Base-by-base conservation (phyloP, 2,797 vertebrate species). In the Streptopelia turtur region DNA sequence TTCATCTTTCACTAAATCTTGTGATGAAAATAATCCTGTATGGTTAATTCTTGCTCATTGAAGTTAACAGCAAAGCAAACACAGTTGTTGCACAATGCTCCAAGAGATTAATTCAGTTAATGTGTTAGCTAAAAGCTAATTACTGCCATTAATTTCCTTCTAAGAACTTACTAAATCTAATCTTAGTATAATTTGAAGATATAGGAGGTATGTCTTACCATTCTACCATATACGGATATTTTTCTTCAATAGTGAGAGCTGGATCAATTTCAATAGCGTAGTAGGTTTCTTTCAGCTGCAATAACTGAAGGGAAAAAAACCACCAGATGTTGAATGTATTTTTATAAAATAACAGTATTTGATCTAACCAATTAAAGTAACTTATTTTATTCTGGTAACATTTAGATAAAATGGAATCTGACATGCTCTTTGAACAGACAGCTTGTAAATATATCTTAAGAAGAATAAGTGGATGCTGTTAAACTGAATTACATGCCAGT, bases 221-320 rank as follows among this genome's bases (percentile, higher is more conserved):
- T 97, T 99, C 99, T 82, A 99, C 99, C 98, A 99, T 99, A 59
- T 99, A 99, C 0, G 99, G 99, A 71, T 98, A 99, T 93, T 99
- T 99, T 97, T 99, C 99, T 94, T 99, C 99, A 94, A 98, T 98
- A 28, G 98, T 99, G 91, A 99, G 99, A 25, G 97, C 75, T 13
- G 99, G 99, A 95, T 99, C 99, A 45, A 99, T 98, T 98, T 99
- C 99, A 90, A 99, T 99, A 77, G 99, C 98, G 43, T 99, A 99
- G 75, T 99, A 99, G 27, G 98, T 99, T 78, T 99, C 98, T 97
- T 99, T 99, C 79, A 99, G 98, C 94, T 99, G 98, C 86, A 98
- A 65, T 93, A 99, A 98, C 98, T 99, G 71, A 45, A 94, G 92
- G 83, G 68, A 41, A 78, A 57, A 72, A 66, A 56, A 6, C 0